Base-by-base conservation (phyloP, 2,113 vertebrate species). In the Limnothrissa miodon region DNA sequence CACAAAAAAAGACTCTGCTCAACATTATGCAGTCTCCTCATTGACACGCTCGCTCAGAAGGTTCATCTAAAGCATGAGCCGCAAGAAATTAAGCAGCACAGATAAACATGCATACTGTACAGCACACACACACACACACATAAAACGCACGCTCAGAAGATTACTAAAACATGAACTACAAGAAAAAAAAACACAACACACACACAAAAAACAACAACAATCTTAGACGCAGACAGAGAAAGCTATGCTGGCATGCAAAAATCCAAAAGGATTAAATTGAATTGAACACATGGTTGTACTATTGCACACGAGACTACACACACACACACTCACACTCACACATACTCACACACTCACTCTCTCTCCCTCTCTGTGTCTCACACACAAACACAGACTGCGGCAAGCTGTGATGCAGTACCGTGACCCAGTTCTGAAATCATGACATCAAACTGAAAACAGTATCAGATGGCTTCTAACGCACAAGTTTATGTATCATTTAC, bases 401-500 rank as follows among this genome's bases (percentile, higher is more conserved):
- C 62, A 70, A 74, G 66, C 25, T 17, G 66, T 74, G 66, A 74
- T 74, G 66, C 33, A 36, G 66, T 15, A 33, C 33, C 19, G 25
- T 74, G 66, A 74, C 66, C 25, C 66, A 74, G 66, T 74, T 74
- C 25, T 74, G 66, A 33, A 74, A 74, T 74, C 66, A 33, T 74
- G 66, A 74, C 29, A 74, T 74, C 66, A 33, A 74, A 39, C 13
- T 74, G 29, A 36, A 33, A 74, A 36, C 29, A 15, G 66, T 33
- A 15, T 74, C 66, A 36, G 66, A 74, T 66, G 59, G 59, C 59
- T 25, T 66, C n/a, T 33, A 25, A 29, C 17, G 66, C 29, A 39
- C 17, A 13, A 10, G 25, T 36, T 4, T 74, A 36, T 2, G 66
- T 36, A 36, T 74, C 66, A 39, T 74, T 36, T 74, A 74, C 25